Base-by-base conservation (phyloP, 1,140 invertebrate genomes). In the Trichonephila clavipes region DNA sequence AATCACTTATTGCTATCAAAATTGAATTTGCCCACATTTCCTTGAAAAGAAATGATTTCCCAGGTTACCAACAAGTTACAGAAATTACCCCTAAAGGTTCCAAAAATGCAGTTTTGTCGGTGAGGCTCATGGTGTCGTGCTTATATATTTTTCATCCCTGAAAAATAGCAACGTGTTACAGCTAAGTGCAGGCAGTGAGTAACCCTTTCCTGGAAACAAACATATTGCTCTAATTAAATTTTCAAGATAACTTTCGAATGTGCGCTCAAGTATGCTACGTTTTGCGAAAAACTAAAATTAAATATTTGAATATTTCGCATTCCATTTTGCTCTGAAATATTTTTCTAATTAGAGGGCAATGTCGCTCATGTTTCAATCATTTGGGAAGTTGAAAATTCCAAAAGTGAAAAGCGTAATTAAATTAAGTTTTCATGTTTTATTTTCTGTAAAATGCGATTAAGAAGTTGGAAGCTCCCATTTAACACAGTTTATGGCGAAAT, bases 231-330 rank as follows among this genome's bases (percentile, higher is more conserved):
- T 87, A 87, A 87, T 87, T 87, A 87, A 87, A 87, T 87, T 83
- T 87, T 87, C 85, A 40, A 61, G 58, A 62, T 62, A 87, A 28
- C 28, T 61, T 87, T 62, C 85, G 59, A 83, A 87, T 87, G 85
- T 62, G 58, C 85, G 59, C 28, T 83, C 1, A 59, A 87, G 59
- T 61, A 62, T 62, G 28, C 62, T 16, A 62, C 59, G 85, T 87
- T 62, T 51, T 61, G 19, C 18, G 85, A 87, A 87, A 87, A 87
- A 62, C n/a, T 58, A 87, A 87, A 10, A 87, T 87, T 87, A 87
- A 87, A 87, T 87, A 87, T 87, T 62, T 58, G 85, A 87, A 62
- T 87, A 61, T 34, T 87, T 87, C 19, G 59, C 85, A 87, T 87
- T 87, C 85, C 85, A 28, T 83, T 83, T 83, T 83, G 44, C 12